These are phyloP conservation scores for Gisinianus flammeolus DNA, from an alignment of 2,888 invertebrate species.

Conservation along the genomic window DNA sequence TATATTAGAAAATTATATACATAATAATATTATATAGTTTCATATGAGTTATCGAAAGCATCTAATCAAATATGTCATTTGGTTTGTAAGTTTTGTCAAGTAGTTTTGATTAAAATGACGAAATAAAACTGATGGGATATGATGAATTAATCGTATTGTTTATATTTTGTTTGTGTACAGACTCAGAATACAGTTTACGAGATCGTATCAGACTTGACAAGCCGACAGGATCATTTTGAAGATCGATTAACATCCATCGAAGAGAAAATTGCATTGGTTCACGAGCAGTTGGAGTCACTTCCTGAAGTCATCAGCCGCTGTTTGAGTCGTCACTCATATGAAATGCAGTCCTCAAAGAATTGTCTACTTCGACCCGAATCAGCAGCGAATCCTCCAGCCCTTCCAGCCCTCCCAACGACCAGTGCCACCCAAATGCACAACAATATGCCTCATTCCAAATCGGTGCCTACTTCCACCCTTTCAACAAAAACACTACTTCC, in stretches of 20 bases:
- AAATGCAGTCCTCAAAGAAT: conserved; percentile 46
- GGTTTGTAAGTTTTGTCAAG: no score
- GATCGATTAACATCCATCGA: conserved; percentile 91
- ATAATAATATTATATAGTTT: no score
- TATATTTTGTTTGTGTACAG: no score
- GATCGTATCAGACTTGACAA: conserved; percentile 96
- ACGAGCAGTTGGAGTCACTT: conserved; percentile 73
- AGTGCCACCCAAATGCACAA: conserved; percentile 42
- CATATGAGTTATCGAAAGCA: no score
- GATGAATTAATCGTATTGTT: no score
- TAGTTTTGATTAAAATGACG: no score
- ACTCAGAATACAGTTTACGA: conserved; percentile 98
- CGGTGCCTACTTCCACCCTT: conserved; percentile 58
- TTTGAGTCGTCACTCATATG: conserved; percentile 50
- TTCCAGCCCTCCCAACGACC: conserved; percentile 27
- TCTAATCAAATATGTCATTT: no score
- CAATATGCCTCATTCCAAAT: conserved; percentile 59
- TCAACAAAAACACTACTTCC: conserved; percentile 47
- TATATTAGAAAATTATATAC: no score
- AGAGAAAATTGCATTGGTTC: conserved; percentile 84
- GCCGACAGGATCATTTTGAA: conserved; percentile 90
- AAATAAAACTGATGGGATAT: no score
- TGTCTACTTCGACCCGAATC: conserved; percentile 56
- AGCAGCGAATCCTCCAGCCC: conserved; percentile 40
- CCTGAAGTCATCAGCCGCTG: conserved; percentile 60